A percentile compares a stretch with the other conserved stretches of the same genome.
These are phyloP conservation scores for Melanotaenia pygmaea DNA, from an alignment of 2,797 vertebrate species.

Conservation along the genomic window DNA sequence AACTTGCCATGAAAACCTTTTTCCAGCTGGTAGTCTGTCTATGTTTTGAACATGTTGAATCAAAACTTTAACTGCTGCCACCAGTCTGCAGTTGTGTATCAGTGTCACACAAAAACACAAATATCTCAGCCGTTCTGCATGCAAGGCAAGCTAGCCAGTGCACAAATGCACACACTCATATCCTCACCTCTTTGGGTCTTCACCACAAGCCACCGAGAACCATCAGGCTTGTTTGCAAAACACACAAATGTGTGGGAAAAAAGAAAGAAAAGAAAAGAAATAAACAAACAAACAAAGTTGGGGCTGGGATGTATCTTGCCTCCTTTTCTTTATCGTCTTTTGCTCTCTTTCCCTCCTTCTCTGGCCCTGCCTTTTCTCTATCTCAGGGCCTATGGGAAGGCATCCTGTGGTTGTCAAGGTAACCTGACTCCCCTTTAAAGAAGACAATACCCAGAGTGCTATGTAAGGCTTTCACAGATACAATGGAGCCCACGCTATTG, in stretches of 20 bases:
- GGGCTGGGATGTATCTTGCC: slow-evolving; percentile 43
- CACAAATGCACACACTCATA: slow-evolving; percentile 33
- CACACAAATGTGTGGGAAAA: slow-evolving; percentile 27
- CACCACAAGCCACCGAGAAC: slow-evolving; percentile 46
- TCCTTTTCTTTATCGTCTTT: slow-evolving; percentile 55
- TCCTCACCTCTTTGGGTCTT: slow-evolving; percentile 70
- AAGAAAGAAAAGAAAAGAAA: slow-evolving; percentile 30
- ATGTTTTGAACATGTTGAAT: slow-evolving; percentile 31
- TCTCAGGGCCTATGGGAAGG: slow-evolving; percentile 68
- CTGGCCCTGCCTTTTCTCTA: slow-evolving; percentile 67
- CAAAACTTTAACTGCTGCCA: slow-evolving; percentile 23
- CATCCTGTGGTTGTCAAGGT: slow-evolving; percentile 79
- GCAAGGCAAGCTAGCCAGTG: slow-evolving; percentile 20
- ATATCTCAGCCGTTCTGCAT: slow-evolving; percentile 23
- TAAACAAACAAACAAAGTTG: slow-evolving; percentile 51
- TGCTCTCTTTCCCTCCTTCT: slow-evolving; percentile 66
- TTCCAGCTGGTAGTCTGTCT: slow-evolving; percentile 11
- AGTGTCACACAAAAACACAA: slow-evolving; percentile 33
- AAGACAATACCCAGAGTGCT: slow-evolving; percentile 77
- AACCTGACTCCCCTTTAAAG: slow-evolving; percentile 79
- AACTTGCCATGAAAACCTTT: slow-evolving; percentile 16
- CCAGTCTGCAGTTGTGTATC: slow-evolving; percentile 24
- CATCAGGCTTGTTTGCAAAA: slow-evolving; percentile 61
- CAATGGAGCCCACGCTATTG: slow-evolving; percentile 79
- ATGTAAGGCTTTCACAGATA: slow-evolving; percentile 69